Base-by-base conservation (phyloP, 2,888 invertebrate species). In the Drosophila trichaetosa region DNA sequence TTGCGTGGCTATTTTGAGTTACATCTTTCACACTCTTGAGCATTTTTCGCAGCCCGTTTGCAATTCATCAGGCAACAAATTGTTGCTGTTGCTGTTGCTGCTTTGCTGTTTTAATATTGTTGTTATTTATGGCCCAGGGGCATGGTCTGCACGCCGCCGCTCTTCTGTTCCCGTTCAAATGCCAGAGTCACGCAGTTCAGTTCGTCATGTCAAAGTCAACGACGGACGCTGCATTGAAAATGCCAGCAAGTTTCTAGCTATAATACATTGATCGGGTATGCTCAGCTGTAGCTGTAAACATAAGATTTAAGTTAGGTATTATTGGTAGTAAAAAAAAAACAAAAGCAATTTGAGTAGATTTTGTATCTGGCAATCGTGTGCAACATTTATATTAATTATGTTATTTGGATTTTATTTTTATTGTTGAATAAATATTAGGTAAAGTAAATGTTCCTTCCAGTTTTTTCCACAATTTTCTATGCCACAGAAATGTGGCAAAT, bases 171-270 rank as follows among this genome's bases (percentile, higher is more conserved):
- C 78, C 66, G 62, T 75, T 78, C 75, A 84, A 86, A 81, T 86
- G 83, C 82, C 85, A 79, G 53, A 76, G 76, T 74, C 80, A 79
- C 79, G 89, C 82, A 87, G 89, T 82, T 89, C 85, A 85, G 89
- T 85, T 89, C 87, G 87, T 89, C 90, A 89, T 84, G 87, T 89
- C 89, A 89, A 89, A 88, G 88, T 89, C 89, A 89, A 79, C 80
- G 83, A 77, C 80, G 73, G 64, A 58, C 78, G 61, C 52, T 46
- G 74, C 64, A 77, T 64, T 29, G 66, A 63, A 63, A 73, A 64
- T 51, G 52, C 56, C 31, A 64, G 21, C 63, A 53, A 70, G 51
- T 67, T 74, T 24, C 42, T 51, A n/a, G 51, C 3, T 2, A 52
- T 75, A 6, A 1, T 10, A 7, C 7, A 10, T 4, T 10, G 4